Conservation (phyloP, 2,888 invertebrate species). For the Nymphalis c-album region DNA sequence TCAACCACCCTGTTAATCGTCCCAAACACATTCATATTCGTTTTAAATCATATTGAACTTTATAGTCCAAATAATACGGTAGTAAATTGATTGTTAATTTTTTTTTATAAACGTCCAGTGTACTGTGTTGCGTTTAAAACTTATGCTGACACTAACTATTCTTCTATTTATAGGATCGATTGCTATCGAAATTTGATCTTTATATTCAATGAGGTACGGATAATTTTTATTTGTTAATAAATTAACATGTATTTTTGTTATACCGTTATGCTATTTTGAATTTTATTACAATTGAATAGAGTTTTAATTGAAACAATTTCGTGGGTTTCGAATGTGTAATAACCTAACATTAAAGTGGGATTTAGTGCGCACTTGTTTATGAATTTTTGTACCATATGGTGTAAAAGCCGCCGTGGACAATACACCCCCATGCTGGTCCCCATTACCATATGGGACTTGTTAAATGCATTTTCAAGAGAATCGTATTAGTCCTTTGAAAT, state of each 20-base stretch:
- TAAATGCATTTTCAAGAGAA: conserved; percentile 77
- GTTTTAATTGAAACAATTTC: conserved; percentile 34
- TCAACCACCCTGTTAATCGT: conserved; percentile 77
- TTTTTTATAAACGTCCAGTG: conserved; percentile 55
- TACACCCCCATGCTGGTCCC: conserved; percentile 68
- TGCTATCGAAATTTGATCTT: conserved; percentile 40
- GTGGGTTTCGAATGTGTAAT: conserved; percentile 55
- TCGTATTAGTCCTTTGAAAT: conserved; percentile 53
- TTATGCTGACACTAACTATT: conserved; percentile 53
- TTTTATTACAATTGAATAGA: conserved; percentile 40
- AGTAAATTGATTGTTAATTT: conserved; percentile 36
- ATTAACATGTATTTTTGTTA: conserved; percentile 19
- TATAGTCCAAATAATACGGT: conserved; percentile 35
- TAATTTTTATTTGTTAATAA: conserved; percentile 35
- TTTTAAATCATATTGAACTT: conserved; percentile 42
- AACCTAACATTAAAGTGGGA: conserved; percentile 64
- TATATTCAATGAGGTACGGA: conserved; percentile 36
- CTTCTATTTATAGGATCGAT: conserved; percentile 43
- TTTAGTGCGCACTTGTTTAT: conserved; percentile 76
- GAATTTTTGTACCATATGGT: conserved; percentile 80
- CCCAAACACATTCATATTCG: conserved; percentile 52
- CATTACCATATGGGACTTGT: conserved; percentile 78
- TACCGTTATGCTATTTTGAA: conserved; percentile 27
- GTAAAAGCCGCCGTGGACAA: conserved; percentile 76
- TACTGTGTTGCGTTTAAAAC: conserved; percentile 60